Evolutionary conservation across 2,888 invertebrate species (phyloP).

Genomic region (Syritta pipiens): DNA sequence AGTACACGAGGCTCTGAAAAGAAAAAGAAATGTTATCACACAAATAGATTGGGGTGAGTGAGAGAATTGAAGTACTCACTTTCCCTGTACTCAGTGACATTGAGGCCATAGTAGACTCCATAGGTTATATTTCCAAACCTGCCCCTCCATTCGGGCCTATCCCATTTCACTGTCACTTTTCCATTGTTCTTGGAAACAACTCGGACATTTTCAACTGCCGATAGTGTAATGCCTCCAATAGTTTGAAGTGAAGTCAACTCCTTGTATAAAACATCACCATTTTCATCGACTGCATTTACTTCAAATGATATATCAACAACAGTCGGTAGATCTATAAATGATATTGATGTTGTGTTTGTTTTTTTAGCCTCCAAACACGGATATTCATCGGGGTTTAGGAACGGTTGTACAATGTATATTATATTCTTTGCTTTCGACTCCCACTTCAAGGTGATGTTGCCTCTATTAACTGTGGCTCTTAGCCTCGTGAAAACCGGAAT

Average conservation of each 20-base stretch:
- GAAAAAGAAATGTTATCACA: constrained; percentile 8
- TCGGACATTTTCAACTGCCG: constrained; percentile 35
- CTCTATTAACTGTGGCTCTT: no score
- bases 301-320: no score
- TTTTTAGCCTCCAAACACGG: constrained; percentile 80
- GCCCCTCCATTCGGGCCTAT: no score
- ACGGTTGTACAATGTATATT: constrained; percentile 81
- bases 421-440: constrained; percentile 81
- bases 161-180: constrained; percentile 81
- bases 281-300: no score
- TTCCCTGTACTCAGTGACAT: constrained; percentile 81
- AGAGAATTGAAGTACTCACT: constrained; percentile 79
- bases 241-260: no score
- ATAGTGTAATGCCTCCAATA: no score
- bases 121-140: constrained; percentile 81
- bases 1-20: constrained; percentile 79
- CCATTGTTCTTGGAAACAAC: constrained; percentile 19
- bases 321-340: constrained; percentile 76
- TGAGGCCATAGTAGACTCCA: constrained; percentile 86
- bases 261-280: no score
- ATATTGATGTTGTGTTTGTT: constrained; percentile 80
- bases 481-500: no score
- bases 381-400: constrained; percentile 81
- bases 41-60: not conserved
- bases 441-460: constrained; percentile 84